Conservation (phyloP, 2,797 vertebrate genomes). For the Gymnothorax reevesii region DNA sequence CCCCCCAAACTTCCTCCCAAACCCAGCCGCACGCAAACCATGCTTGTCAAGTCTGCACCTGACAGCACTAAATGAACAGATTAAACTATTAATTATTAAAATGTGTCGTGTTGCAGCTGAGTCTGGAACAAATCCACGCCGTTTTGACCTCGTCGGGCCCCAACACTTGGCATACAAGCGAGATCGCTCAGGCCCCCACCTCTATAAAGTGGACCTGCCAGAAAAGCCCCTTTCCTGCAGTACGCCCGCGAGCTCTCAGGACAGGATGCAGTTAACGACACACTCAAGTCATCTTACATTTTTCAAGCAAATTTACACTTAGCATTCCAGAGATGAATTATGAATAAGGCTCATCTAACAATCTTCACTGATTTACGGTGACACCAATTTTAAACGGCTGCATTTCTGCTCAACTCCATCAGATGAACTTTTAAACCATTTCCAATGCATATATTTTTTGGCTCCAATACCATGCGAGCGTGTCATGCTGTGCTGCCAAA, state of each 20-base stretch:
- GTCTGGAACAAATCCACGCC: conserved; percentile 34
- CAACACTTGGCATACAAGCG: not conserved
- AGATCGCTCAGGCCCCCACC: not conserved
- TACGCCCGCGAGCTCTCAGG: not conserved
- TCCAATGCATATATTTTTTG: not conserved
- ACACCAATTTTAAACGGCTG: not conserved
- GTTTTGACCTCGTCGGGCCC: not conserved
- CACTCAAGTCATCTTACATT: not conserved
- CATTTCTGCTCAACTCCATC: not conserved
- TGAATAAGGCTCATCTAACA: not conserved
- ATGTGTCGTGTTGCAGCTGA: conserved; percentile 23
- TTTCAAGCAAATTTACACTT: not conserved
- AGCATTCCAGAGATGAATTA: not conserved
- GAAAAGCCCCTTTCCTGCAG: not conserved
- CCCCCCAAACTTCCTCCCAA: not conserved
- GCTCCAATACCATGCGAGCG: not conserved
- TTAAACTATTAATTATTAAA: conserved; percentile 29
- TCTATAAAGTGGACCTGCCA: not conserved
- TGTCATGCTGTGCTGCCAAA: not conserved
- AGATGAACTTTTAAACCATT: not conserved
- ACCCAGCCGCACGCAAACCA: not conserved
- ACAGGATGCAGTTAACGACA: not conserved
- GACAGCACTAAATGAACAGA: conserved; percentile 9
- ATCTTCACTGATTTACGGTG: not conserved
- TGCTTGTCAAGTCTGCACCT: not conserved